Evolutionary conservation across 2,113 vertebrate genomes (phyloP).

Genomic region (Lophura nycthemera): DNA sequence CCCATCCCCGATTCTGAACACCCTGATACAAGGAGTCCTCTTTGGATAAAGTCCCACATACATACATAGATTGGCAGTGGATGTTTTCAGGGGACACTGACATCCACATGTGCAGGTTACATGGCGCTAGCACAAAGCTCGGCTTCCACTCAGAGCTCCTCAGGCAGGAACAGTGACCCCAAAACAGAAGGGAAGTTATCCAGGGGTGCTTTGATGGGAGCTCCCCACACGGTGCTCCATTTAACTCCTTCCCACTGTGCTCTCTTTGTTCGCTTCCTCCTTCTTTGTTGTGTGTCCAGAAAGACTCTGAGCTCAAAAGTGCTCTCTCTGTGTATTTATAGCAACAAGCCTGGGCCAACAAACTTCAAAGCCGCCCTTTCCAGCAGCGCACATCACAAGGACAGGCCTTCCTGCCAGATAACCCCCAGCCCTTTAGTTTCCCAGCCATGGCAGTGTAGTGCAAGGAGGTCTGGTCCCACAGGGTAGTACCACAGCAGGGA

Average conservation of each 20-base stretch:
- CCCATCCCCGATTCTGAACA: too few species aligned
- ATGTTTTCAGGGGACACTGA: neutral
- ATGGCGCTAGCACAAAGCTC: neutral
- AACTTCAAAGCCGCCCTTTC: slow-evolving; percentile 60
- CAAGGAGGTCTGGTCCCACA: neutral
- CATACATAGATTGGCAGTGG: fast-evolving
- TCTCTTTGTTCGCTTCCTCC: slow-evolving; percentile 18
- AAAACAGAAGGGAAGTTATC: neutral
- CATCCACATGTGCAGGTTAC: neutral
- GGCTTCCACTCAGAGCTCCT: neutral
- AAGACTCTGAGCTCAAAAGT: neutral
- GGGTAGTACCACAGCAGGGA: neutral
- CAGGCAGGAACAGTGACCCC: neutral
- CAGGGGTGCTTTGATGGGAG: slow-evolving; percentile 1
- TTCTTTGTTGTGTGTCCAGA: slow-evolving; percentile 49
- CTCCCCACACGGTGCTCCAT: neutral
- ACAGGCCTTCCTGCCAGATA: slow-evolving; percentile 50
- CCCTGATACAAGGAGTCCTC: neutral
- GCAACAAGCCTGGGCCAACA: neutral
- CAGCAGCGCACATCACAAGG: slow-evolving; percentile 35
- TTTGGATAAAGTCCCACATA: neutral
- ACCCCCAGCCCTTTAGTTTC: neutral
- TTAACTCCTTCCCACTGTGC: neutral
- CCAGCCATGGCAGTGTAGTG: neutral
- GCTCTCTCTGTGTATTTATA: neutral